Base-by-base conservation (phyloP, 2,888 invertebrate species). In the Encarsia formosa region DNA sequence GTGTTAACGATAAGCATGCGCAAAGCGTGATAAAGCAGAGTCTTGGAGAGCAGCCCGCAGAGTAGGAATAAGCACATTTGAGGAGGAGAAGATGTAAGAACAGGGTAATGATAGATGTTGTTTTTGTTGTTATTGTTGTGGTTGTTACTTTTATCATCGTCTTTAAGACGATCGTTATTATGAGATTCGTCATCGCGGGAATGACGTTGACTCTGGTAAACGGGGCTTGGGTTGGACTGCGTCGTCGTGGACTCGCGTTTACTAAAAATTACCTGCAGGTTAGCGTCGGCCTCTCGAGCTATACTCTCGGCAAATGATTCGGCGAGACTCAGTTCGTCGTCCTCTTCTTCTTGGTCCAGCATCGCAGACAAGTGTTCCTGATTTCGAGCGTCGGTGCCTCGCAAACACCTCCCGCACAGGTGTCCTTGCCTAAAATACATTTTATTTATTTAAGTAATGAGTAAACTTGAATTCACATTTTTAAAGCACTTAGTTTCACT, bases 401-500 rank as follows among this genome's bases (percentile, higher is more conserved):
- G 80, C 46, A 90, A 78, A 71, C 91, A 91, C 65, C 88, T 82
- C 63, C 86, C 84, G 74, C 91, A 91, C 65, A 90, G 80, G 67
- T 88, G 87, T 11, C 89, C 90, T 80, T 88, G 87, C 68, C 89
- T 89, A 75, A n/a, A n/a, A n/a, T n/a, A n/a, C n/a, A n/a, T n/a
- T n/a, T n/a, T n/a, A n/a, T n/a, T n/a, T n/a, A n/a, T n/a, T n/a
- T n/a, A n/a, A n/a, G n/a, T n/a, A n/a, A n/a, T n/a, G 19, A 56
- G 47, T 55, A 43, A 55, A 37, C 31, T 31, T 48, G 13, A 40
- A 29, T 32, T 16, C 9, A 38, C 37, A n/a, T 47, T 13, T 34
- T 50, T 39, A 4, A 42, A 41, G 20, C 22, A 23, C 26, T 42
- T n/a, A n/a, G n/a, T n/a, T n/a, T n/a, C n/a, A n/a, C n/a, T n/a